These are phyloP conservation scores for Leptura quadrifasciata DNA, from an alignment of 2,888 invertebrate genomes.

Conservation along the genomic window DNA sequence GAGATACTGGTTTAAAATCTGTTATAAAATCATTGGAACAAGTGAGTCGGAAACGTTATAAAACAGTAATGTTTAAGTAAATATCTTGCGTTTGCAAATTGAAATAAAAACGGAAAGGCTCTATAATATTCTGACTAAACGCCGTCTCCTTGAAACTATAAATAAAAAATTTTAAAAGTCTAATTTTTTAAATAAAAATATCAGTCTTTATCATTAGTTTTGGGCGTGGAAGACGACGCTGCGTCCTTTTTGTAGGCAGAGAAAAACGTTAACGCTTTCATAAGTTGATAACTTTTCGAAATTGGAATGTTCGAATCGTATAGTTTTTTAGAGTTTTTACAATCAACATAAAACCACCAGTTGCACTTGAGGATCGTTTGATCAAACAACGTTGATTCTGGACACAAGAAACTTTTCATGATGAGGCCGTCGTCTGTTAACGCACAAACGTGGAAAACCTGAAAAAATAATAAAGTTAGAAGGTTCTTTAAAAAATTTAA, in stretches of 20 bases:
- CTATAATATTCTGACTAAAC: neutral
- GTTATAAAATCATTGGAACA: neutral
- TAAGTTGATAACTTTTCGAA: conserved; percentile 92
- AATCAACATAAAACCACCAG: conserved; percentile 96
- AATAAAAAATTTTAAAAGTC: conserved; percentile 32
- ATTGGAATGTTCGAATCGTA: conserved; percentile 94
- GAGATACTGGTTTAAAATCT: neutral
- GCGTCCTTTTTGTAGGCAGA: conserved; percentile 86
- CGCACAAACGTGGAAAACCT: conserved; percentile 95
- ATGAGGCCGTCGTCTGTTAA: conserved; percentile 91
- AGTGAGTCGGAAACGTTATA: conserved; percentile 4
- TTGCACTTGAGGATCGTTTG: conserved; percentile 94
- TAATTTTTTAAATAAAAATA: conserved; percentile 29
- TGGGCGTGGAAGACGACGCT: conserved; percentile 39
- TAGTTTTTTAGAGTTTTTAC: conserved; percentile 85
- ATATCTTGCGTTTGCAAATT: neutral
- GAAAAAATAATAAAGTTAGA: conserved; percentile 60
- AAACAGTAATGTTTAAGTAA: neutral
- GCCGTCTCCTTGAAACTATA: conserved; percentile 30
- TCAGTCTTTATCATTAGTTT: conserved; percentile 56
- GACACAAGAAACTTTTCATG: conserved; percentile 93
- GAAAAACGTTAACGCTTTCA: conserved; percentile 93
- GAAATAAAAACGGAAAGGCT: neutral
- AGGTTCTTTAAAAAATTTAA: too few species aligned
- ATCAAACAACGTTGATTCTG: conserved; percentile 93